Evolutionary conservation across 2,113 vertebrate genomes (phyloP).

Genomic region (Chlorocebus sabaeus): DNA sequence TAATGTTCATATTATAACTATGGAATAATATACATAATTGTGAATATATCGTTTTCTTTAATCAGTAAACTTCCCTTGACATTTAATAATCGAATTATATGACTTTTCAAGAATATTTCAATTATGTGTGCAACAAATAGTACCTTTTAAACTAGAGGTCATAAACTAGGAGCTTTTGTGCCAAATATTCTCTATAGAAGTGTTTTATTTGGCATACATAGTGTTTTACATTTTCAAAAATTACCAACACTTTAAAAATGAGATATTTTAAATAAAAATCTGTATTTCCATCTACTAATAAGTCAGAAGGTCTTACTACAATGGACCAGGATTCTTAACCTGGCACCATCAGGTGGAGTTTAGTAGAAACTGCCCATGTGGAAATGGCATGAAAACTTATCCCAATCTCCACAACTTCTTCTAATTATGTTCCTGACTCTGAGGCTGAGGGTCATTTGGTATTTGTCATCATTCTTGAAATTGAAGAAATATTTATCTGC

Average conservation of each 20-base stretch:
- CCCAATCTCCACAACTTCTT: background rate
- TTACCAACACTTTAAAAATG: background rate
- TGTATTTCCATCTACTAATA: background rate
- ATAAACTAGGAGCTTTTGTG: background rate
- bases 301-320: background rate
- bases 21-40: background rate
- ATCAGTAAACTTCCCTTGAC: background rate
- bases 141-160: background rate
- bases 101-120: background rate
- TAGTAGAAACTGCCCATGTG: background rate
- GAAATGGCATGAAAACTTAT: background rate
- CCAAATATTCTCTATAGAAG: background rate
- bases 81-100: background rate
- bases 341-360: background rate
- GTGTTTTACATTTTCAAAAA: background rate
- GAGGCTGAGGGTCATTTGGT: background rate
- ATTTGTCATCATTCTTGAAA: background rate
- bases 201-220: background rate
- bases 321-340: background rate
- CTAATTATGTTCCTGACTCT: background rate
- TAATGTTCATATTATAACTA: background rate
- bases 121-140: background rate
- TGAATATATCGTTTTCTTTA: background rate
- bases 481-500: background rate
- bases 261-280: background rate